Evolutionary conservation across 1,140 invertebrate species (phyloP), one percentile per base, ranked within the genome.

Genomic region (Drosophila burlai): DNA sequence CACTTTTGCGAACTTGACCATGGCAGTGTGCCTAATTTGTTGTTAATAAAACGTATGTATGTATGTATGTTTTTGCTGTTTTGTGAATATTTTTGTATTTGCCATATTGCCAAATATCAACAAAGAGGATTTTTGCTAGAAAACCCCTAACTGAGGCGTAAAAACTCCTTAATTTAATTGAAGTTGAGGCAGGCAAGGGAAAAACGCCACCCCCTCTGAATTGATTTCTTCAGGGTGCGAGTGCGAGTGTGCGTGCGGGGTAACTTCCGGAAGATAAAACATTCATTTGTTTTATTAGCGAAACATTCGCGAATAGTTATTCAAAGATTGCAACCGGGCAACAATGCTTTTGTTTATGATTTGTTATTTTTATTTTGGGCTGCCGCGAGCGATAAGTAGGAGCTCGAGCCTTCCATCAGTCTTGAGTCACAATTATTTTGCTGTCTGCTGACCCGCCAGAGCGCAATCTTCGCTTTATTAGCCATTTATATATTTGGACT

Each of bases 1-100:
- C 67, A 81, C 66, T 75, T 87, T 81, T 73, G n/a, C 54, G 66
- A 81, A 84, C 78, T 84, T 89, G 84, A 57, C 84, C 85, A 67
- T 89, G 84, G 63, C 74, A 89, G 55, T 79, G 67, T 73, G 68
- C 49, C 67, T 74, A 73, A 74, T 74, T 74, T 61, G 71, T 31
- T 68, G 71, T 31, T 59, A 40, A 29, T 52, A 43, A 72, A 60
- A 38, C 55, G 45, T 61, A 72, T 61, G 49, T 57, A 69, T 76
- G 9, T 43, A 10, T 61, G 24, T 13, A 6, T 58, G 50, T 29
- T 24, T 55, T 15, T n/a, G n/a, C n/a, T n/a, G n/a, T n/a, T 54
- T 1, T 38, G 24, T 40, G 34, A 40, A 58, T 38, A 9, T 42
- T 46, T 47, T 34, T 29, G n/a, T 16, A 50, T 72, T 38, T 61